Conservation (phyloP, 1,140 invertebrate species). For the Drosophila mauritiana region DNA sequence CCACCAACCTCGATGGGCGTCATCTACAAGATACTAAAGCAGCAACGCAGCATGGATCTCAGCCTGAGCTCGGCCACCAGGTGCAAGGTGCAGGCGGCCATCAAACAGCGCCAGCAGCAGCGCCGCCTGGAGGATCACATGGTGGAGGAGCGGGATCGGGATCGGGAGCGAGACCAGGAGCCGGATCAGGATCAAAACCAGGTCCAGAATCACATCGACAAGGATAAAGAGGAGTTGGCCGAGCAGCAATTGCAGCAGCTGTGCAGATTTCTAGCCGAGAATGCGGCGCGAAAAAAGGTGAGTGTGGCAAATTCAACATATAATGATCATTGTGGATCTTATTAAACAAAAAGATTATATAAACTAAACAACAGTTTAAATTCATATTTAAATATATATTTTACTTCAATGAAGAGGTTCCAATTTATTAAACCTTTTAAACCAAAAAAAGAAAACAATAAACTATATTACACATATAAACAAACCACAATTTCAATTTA, state of each 20-base stretch:
- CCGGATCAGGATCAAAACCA: constrained; percentile 20
- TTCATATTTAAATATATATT: too few species aligned
- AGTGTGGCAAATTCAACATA: neutral
- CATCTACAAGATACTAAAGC: constrained; percentile 79
- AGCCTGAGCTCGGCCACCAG: constrained; percentile 58
- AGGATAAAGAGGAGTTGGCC: constrained; percentile 38
- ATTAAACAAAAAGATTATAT: too few species aligned
- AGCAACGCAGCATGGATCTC: constrained; percentile 68
- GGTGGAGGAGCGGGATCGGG: neutral
- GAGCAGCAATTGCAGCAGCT: constrained; percentile 73
- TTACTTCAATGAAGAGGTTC: too few species aligned
- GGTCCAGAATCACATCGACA: neutral
- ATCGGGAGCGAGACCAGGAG: neutral
- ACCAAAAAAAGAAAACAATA: too few species aligned
- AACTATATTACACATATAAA: too few species aligned
- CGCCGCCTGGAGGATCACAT: constrained; percentile 21
- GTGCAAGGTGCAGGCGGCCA: constrained; percentile 67
- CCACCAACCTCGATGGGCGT: constrained; percentile 65
- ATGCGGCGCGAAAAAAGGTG: constrained; percentile 70
- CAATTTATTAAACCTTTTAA: too few species aligned
- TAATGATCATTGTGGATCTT: too few species aligned
- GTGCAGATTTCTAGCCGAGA: constrained; percentile 75
- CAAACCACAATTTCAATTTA: too few species aligned
- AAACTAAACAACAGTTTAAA: too few species aligned
- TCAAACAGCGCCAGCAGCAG: constrained; percentile 64